Evolutionary conservation across 2,888 invertebrate species (phyloP).

Genomic region (Pterostichus niger): DNA sequence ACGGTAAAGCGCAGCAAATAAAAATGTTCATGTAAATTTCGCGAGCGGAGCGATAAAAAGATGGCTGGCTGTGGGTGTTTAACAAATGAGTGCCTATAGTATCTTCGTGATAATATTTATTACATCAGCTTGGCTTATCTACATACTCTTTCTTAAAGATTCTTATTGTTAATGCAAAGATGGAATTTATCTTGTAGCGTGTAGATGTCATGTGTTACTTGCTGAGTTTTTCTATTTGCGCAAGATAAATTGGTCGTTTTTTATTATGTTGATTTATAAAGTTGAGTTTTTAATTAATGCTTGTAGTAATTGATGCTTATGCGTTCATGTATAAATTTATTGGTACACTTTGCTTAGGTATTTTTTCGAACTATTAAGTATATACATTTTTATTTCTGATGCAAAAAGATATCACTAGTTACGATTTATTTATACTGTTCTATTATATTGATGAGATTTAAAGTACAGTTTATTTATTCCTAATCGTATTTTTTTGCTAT

Average conservation of each 20-base stretch:
- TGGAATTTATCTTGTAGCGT: conserved; percentile 44
- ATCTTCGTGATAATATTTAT: conserved; percentile 21
- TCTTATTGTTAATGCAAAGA: conserved; percentile 17
- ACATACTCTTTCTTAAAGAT: conserved; percentile 1
- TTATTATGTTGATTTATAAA: conserved; percentile 29
- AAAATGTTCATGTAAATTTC: conserved; percentile 46
- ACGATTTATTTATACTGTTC: too few species aligned
- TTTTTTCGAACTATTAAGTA: neutral
- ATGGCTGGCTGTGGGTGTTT: conserved; percentile 49
- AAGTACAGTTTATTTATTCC: too few species aligned
- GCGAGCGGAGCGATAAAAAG: conserved; percentile 37
- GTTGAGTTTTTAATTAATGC: conserved; percentile 32
- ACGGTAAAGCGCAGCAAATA: conserved; percentile 10
- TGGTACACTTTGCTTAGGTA: neutral
- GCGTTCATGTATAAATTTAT: neutral
- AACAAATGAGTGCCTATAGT: conserved; percentile 47
- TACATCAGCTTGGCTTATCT: neutral
- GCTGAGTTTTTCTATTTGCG: conserved; percentile 6
- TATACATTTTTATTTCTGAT: too few species aligned
- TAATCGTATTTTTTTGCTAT: too few species aligned
- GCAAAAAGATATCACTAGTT: too few species aligned
- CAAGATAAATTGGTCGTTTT: conserved; percentile 26
- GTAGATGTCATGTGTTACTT: conserved; percentile 25
- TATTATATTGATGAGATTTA: too few species aligned
- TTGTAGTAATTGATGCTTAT: conserved; percentile 1